These are phyloP conservation scores for Erannis defoliaria DNA, from an alignment of 2,888 invertebrate species.

Conservation along the genomic window DNA sequence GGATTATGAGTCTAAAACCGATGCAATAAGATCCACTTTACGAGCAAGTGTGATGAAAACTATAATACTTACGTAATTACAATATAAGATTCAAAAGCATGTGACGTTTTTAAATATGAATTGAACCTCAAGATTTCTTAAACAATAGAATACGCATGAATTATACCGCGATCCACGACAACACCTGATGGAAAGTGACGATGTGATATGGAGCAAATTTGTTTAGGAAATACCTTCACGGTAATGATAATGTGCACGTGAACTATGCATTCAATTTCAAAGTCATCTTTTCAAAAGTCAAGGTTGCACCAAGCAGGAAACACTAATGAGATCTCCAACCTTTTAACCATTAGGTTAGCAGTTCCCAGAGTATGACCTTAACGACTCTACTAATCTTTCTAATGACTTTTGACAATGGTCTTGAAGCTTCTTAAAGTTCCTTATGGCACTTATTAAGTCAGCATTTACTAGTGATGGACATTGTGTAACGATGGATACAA, in stretches of 20 bases:
- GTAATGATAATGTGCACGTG: constrained; percentile 4
- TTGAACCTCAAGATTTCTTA: too few relatives aligned
- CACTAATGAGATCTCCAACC: constrained; percentile 15
- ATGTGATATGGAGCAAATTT: too few relatives aligned
- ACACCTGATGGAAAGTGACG: too few relatives aligned
- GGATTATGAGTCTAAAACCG: too few relatives aligned
- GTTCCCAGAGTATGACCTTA: constrained; percentile 19
- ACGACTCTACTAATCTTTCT: constrained; percentile 14
- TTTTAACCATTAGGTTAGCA: constrained; percentile 17
- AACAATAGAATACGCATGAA: too few relatives aligned
- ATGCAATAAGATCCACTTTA: too few relatives aligned
- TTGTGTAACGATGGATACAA: not conserved
- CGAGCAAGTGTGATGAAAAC: too few relatives aligned
- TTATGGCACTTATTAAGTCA: not conserved
- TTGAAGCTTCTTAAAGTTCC: constrained; percentile 14
- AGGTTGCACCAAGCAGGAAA: constrained; percentile 18
- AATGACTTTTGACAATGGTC: constrained; percentile 18
- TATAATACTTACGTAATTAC: too few relatives aligned
- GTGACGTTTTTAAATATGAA: too few relatives aligned
- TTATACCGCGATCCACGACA: too few relatives aligned
- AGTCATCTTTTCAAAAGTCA: constrained; percentile 31
- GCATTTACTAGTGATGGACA: not conserved
- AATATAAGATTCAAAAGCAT: too few relatives aligned
- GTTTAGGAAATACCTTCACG: too few relatives aligned
- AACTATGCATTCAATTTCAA: constrained; percentile 19